Evolutionary conservation across 2,888 invertebrate genomes (phyloP), one percentile per base, ranked within the genome.

Genomic region (Eueremaeus valkanovi): DNA sequence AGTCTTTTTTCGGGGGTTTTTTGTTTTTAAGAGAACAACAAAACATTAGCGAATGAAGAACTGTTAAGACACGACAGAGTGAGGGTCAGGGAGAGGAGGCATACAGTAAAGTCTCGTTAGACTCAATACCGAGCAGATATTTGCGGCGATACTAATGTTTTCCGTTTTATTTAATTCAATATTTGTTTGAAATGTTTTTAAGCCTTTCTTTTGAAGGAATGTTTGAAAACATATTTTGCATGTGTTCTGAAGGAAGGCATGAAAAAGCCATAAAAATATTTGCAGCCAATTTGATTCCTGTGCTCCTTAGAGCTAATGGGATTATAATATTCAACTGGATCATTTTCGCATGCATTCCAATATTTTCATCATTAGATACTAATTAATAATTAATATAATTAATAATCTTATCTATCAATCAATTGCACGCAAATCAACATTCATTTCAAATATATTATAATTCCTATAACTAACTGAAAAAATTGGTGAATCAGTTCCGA

Each of bases 351-450:
- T n/a, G n/a, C n/a, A n/a, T n/a, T n/a, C n/a, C n/a, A n/a, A n/a
- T n/a, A n/a, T n/a, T n/a, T n/a, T n/a, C n/a, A n/a, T n/a, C n/a
- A n/a, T n/a, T n/a, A n/a, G n/a, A n/a, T n/a, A n/a, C n/a, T n/a
- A n/a, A n/a, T n/a, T n/a, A n/a, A n/a, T n/a, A n/a, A n/a, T 51
- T 51, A 21, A 51, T 51, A n/a, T 21, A 51, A 51, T 51, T 51
- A 51, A 5, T 51, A 51, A 51, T 51, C 51, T 51, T 51, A 51
- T 51, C 51, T 21, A 51, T 51, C 51, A 21, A 51, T 51, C 21
- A 51, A 51, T n/a, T 21, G 36, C 21, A 51, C 18, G 8, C n/a
- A 51, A 51, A 51, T 36, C 36, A 36, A 36, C 36, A 36, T 36
- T 36, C 11, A 8, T 36, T 36, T 36, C 36, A 36, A 36, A 36